These are phyloP conservation scores for Anhinga rufa DNA, from an alignment of 2,113 vertebrate species.

Conservation along the genomic window DNA sequence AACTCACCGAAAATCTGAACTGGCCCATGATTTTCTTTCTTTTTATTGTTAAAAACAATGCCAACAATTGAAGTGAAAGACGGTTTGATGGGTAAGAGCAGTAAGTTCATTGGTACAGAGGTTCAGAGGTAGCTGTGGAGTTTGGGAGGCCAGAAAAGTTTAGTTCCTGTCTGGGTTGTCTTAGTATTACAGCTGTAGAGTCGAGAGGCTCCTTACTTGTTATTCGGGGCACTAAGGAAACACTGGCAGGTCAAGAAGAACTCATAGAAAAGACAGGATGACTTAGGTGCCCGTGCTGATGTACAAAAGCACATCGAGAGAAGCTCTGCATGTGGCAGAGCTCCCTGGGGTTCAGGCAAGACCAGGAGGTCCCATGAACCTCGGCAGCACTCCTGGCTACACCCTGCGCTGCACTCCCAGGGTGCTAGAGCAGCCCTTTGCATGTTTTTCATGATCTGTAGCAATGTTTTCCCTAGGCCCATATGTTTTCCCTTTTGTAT, in stretches of 20 bases:
- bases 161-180: accelerated
- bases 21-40: neutral
- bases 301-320: accelerated
- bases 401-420: accelerated
- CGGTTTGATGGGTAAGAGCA: neutral
- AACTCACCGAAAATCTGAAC: neutral
- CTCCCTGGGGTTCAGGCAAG: neutral
- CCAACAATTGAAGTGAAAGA: neutral
- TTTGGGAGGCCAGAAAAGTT: neutral
- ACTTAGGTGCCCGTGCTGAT: neutral
- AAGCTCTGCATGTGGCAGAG: neutral
- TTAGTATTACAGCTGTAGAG: neutral
- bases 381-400: neutral
- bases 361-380: neutral
- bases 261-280: neutral
- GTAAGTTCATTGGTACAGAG: neutral
- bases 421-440: neutral
- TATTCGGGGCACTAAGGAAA: neutral
- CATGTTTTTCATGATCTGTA: conserved; percentile 18
- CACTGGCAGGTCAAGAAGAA: neutral
- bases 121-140: neutral
- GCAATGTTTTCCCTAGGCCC: conserved; percentile 12
- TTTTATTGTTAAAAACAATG: neutral
- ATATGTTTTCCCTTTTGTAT: neutral
- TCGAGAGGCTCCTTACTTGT: neutral